Evolutionary conservation across 2,888 invertebrate genomes (phyloP).

Genomic region (Meteorus cinctellus): DNA sequence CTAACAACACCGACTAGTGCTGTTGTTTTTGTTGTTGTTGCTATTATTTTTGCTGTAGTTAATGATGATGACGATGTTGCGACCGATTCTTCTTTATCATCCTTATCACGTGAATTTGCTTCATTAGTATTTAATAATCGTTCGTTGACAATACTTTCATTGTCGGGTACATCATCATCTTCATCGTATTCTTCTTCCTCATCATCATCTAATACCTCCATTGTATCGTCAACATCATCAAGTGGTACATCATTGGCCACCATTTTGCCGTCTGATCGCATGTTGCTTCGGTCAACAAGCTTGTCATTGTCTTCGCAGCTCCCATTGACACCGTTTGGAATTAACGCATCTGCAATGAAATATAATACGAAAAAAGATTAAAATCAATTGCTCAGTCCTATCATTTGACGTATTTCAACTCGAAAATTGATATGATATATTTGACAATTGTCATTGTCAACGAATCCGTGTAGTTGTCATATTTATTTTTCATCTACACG

Average conservation of each 20-base stretch:
- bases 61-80: not conserved
- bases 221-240: slow-evolving; percentile 51
- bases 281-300: slow-evolving; percentile 51
- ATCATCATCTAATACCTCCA: slow-evolving; percentile 52
- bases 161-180: slow-evolving; percentile 53
- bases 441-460: not conserved
- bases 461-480: not conserved
- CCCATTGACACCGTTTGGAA: slow-evolving; percentile 74
- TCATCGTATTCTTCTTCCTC: slow-evolving; percentile 57
- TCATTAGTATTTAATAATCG: slow-evolving; percentile 52
- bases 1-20: slow-evolving; percentile 69
- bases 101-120: slow-evolving; percentile 56
- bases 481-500: not conserved
- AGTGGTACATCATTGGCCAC: slow-evolving; percentile 41
- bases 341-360: slow-evolving; percentile 66
- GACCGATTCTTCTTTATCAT: slow-evolving; percentile 46
- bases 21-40: slow-evolving; percentile 25
- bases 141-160: slow-evolving; percentile 51
- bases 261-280: slow-evolving; percentile 37
- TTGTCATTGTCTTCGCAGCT: slow-evolving; percentile 66
- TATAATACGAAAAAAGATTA: slow-evolving; percentile 2
- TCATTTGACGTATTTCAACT: too few species aligned
- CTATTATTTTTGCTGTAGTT: slow-evolving; percentile 33
- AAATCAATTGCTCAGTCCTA: not conserved
- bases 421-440: not conserved